Conservation (phyloP, 2,888 invertebrate genomes). For the Polyploca ridens region DNA sequence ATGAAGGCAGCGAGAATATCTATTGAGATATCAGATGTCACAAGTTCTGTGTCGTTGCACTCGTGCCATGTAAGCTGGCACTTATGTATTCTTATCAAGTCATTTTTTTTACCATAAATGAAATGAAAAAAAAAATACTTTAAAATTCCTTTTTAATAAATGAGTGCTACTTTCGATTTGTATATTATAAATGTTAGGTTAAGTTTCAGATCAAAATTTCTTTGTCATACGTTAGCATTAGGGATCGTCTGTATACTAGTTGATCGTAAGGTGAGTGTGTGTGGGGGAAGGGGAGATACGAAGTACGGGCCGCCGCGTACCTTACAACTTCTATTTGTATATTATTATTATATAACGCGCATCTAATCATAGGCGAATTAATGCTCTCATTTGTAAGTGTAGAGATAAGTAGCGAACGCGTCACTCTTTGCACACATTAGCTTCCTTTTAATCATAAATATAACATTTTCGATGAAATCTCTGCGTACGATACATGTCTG, state of each 20-base stretch:
- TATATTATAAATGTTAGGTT: conserved; percentile 25
- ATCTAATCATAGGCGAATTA: conserved; percentile 36
- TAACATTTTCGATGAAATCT: background rate
- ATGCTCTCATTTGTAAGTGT: conserved; percentile 50
- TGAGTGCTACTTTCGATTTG: conserved; percentile 7
- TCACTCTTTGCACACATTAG: conserved; percentile 27
- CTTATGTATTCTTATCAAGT: background rate
- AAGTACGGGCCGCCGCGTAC: conserved; percentile 42
- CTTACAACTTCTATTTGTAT: conserved; percentile 17
- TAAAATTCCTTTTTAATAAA: conserved; percentile 5
- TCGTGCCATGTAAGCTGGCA: background rate
- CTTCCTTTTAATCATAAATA: conserved; percentile 12
- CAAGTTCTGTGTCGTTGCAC: too few relatives aligned
- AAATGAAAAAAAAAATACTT: background rate
- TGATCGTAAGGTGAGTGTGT: conserved; percentile 30
- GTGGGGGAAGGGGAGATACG: conserved; percentile 28
- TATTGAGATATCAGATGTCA: too few relatives aligned
- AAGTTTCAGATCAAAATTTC: conserved; percentile 38
- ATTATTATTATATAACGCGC: conserved; percentile 25
- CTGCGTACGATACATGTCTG: conserved; percentile 1
- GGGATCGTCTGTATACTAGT: conserved; percentile 32
- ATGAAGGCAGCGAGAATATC: background rate
- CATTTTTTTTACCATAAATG: background rate
- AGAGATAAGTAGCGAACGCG: conserved; percentile 45
- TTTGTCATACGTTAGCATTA: conserved; percentile 33